A percentile compares a stretch with the other conserved stretches of the same genome.
These are phyloP conservation scores for Aramus guarauna DNA, from an alignment of 2,113 vertebrate genomes.

Conservation along the genomic window DNA sequence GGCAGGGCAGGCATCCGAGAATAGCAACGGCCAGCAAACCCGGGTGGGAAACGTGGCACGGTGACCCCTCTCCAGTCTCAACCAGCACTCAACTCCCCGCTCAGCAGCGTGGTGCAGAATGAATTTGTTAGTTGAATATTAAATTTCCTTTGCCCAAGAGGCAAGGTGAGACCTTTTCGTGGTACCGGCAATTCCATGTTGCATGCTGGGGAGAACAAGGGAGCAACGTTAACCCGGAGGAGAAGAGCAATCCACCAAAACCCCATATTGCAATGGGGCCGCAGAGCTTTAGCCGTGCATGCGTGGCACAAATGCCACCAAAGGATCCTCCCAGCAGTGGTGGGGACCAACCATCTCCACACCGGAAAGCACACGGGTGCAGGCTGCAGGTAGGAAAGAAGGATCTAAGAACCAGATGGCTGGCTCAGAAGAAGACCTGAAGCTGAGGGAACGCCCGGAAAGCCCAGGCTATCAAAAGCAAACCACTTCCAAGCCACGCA, in stretches of 20 bases:
- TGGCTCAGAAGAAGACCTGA: neutral
- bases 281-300: accelerated
- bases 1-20: neutral
- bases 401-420: neutral
- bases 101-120: accelerated
- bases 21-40: accelerated
- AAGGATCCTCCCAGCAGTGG: neutral
- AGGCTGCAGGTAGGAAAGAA: neutral
- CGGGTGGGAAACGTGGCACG: accelerated
- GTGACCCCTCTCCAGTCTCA: neutral
- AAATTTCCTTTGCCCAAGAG: neutral
- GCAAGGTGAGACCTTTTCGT: neutral
- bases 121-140: neutral
- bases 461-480: neutral
- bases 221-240: accelerated
- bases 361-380: accelerated
- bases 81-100: neutral
- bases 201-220: accelerated
- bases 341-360: accelerated
- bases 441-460: neutral
- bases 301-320: accelerated
- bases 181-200: accelerated
- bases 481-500: accelerated
- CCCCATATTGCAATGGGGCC: accelerated
- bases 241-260: neutral